phyloP scores from a whole-genome alignment of 2,888 invertebrate species.

The Fragum fragum region DNA sequence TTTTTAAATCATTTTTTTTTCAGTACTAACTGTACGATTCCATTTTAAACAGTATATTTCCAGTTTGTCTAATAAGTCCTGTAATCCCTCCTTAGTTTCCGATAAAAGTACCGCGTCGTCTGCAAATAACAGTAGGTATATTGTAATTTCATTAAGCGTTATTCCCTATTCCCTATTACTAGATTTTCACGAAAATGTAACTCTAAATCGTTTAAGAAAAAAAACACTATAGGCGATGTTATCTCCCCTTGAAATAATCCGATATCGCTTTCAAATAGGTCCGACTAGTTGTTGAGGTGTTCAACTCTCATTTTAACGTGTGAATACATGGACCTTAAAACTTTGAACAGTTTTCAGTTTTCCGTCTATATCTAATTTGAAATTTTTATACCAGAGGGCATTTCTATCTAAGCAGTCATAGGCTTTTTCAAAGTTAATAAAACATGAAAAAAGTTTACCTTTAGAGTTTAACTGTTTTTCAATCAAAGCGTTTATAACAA shows the following conservation, averaged over 20 bases:
- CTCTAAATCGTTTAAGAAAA: conserved; percentile 16
- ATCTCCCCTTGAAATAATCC: conserved; percentile 33
- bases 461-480: neutral
- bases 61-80: no score
- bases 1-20: conserved; percentile 33
- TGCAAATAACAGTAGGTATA: no score
- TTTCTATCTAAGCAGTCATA: conserved; percentile 1
- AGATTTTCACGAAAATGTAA: no score
- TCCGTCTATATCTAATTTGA: neutral
- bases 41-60: no score
- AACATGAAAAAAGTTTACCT: conserved; percentile 11
- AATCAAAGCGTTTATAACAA: neutral
- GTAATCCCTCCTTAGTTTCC: no score
- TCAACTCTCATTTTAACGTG: neutral
- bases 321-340: conserved; percentile 11
- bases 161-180: neutral
- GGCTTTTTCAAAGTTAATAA: conserved; percentile 16
- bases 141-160: no score
- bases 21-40: conserved; percentile 29
- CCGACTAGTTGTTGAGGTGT: neutral
- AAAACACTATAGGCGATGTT: conserved; percentile 23
- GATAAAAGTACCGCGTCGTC: no score
- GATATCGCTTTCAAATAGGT: conserved; percentile 4
- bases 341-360: neutral
- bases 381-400: neutral